These are phyloP conservation scores for Ptyas mucosa DNA, from an alignment of 2,113 vertebrate species.

Conservation along the genomic window DNA sequence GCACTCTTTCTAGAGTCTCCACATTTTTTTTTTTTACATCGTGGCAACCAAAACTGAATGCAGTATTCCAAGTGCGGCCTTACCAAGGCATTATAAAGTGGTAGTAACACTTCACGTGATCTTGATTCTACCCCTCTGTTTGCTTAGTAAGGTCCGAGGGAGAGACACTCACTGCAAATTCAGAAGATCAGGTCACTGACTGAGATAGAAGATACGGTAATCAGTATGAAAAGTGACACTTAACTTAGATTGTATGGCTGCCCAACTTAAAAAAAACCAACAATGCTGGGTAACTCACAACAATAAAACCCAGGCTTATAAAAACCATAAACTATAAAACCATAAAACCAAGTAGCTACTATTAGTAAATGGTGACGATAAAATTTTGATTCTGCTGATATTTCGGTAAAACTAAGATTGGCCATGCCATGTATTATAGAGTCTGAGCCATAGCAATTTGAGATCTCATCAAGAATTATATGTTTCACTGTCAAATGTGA, in stretches of 20 bases:
- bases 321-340: neutral
- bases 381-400: neutral
- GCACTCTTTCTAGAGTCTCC: no score
- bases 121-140: no score
- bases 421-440: neutral
- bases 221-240: neutral
- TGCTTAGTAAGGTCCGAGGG: neutral
- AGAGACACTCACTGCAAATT: accelerated
- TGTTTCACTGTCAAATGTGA: neutral
- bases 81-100: no score
- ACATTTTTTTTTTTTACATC: no score
- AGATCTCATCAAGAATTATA: neutral
- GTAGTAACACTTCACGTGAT: no score
- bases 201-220: neutral
- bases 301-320: neutral
- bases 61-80: no score
- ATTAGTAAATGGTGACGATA: neutral
- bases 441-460: neutral
- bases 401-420: no score
- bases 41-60: no score
- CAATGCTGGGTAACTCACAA: neutral
- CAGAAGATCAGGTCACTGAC: no score
- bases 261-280: neutral
- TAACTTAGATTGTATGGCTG: neutral
- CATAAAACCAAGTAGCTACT: neutral